Evolutionary conservation across 2,113 vertebrate genomes (phyloP).

Genomic region (Genyomyrus donnyi): DNA sequence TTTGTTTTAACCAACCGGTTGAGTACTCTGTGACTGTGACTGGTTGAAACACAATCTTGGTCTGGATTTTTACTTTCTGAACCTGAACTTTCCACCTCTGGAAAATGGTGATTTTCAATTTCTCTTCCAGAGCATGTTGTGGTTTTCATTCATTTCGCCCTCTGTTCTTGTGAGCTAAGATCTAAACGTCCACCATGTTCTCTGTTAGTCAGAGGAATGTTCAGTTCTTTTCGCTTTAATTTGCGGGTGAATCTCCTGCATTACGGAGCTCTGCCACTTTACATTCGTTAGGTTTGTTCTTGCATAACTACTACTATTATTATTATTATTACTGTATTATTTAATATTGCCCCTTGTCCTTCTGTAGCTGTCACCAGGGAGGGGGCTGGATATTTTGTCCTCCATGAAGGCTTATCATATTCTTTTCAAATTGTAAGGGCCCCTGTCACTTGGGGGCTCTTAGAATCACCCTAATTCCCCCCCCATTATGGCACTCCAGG

Average conservation of each 20-base stretch:
- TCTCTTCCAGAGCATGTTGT: background rate
- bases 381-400: background rate
- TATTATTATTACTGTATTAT: background rate
- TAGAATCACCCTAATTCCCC: background rate
- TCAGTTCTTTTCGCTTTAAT: background rate
- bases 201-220: background rate
- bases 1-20: background rate
- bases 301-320: background rate
- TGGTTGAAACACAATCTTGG: background rate
- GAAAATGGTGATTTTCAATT: background rate
- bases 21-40: background rate
- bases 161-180: background rate
- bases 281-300: background rate
- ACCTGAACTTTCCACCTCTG: background rate
- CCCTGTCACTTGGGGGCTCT: background rate
- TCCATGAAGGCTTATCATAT: background rate
- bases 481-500: background rate
- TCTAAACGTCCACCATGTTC: background rate
- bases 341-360: background rate
- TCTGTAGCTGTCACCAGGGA: background rate
- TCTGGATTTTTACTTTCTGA: background rate
- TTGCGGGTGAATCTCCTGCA: background rate
- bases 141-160: background rate
- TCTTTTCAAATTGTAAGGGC: background rate
- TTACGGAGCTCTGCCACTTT: background rate